Evolutionary conservation across 2,113 vertebrate species (phyloP).

Genomic region (Cranoglanis bouderius): DNA sequence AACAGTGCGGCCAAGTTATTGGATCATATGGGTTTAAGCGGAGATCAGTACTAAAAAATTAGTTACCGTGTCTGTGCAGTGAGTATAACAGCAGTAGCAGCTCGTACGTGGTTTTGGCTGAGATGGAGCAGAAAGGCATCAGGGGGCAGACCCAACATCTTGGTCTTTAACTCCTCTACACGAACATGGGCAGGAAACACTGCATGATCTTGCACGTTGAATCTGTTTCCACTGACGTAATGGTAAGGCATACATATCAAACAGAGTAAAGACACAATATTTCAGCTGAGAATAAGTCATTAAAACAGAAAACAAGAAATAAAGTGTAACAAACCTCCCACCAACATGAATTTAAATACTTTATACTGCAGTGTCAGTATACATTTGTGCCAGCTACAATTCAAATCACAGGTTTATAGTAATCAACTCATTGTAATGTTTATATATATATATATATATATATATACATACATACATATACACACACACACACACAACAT

Average conservation of each 20-base stretch:
- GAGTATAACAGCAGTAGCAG: conserved; percentile 64
- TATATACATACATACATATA: no score
- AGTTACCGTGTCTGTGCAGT: conserved; percentile 64
- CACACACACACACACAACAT: neutral
- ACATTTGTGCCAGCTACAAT: neutral
- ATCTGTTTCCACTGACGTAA: conserved; percentile 64
- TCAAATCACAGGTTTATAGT: neutral
- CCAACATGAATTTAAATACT: neutral
- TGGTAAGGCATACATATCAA: neutral
- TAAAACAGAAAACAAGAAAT: neutral
- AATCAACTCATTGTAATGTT: neutral
- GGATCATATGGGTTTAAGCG: neutral
- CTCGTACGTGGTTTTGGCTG: conserved; percentile 60
- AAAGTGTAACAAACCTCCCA: neutral
- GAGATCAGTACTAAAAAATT: neutral
- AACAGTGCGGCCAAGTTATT: neutral
- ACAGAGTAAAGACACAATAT: neutral
- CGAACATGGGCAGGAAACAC: conserved; percentile 66
- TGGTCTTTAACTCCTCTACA: conserved; percentile 59
- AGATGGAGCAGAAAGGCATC: conserved; percentile 71
- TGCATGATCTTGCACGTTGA: conserved; percentile 71
- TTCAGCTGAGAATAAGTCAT: neutral
- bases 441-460: neutral
- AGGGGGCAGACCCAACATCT: conserved; percentile 65
- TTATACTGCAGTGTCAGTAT: neutral